Conservation (phyloP, 2,797 vertebrate genomes). For the Linurgus olivaceus region DNA sequence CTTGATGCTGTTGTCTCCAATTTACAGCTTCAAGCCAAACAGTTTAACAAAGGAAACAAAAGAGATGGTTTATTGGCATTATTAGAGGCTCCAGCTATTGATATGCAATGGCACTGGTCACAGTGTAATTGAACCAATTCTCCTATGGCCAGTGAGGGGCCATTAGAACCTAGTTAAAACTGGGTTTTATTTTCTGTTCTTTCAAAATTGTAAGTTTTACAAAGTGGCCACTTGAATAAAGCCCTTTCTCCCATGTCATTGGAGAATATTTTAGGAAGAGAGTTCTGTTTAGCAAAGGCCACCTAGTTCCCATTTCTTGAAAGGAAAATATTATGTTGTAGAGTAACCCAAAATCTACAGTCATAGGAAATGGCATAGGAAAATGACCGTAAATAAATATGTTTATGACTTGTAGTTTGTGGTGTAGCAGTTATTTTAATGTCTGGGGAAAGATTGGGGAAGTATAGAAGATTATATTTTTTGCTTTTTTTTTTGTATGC, state of each 20-base stretch:
- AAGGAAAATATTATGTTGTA: conserved; percentile 31
- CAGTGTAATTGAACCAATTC: conserved; percentile 24
- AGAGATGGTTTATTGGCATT: conserved; percentile 28
- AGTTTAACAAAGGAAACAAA: conserved; percentile 47
- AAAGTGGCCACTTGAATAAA: conserved; percentile 5
- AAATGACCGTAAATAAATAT: conserved; percentile 56
- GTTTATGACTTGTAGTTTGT: conserved; percentile 19
- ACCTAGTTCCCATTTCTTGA: conserved; percentile 37
- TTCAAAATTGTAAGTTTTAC: conserved; percentile 40
- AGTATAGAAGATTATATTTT: background rate
- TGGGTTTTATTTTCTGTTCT: conserved; percentile 46
- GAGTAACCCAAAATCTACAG: background rate
- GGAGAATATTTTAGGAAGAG: conserved; percentile 44
- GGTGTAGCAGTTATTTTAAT: conserved; percentile 1
- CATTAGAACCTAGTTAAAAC: conserved; percentile 34
- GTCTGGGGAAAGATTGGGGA: background rate
- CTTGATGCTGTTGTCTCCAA: background rate
- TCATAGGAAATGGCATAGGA: conserved; percentile 15
- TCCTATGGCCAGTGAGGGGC: background rate
- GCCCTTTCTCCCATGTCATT: background rate
- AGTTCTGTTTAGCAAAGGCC: background rate
- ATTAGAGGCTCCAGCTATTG: conserved; percentile 36
- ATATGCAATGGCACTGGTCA: conserved; percentile 38
- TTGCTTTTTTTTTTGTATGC: background rate
- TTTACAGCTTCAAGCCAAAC: conserved; percentile 46